Evolutionary conservation across 2,113 vertebrate genomes (phyloP).

Genomic region (Labeo catla): DNA sequence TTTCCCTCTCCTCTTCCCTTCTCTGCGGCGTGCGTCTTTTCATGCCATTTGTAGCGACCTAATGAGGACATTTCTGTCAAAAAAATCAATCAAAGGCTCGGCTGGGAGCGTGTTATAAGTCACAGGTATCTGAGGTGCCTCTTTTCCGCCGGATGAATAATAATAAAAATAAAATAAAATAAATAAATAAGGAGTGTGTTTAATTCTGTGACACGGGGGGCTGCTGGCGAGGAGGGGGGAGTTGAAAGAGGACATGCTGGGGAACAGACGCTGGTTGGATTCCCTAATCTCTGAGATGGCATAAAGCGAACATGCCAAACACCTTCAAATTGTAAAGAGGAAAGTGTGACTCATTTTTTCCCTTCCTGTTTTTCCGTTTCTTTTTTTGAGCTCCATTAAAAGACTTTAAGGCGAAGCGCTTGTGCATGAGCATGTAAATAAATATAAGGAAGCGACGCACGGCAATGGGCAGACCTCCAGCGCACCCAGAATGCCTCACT

Average conservation of each 20-base stretch:
- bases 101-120: slow-evolving; percentile 62
- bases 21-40: slow-evolving; percentile 65
- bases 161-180: slow-evolving; percentile 62
- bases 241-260: slow-evolving; percentile 73
- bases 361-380: slow-evolving; percentile 55
- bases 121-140: slow-evolving; percentile 73
- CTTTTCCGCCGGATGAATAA: slow-evolving; percentile 64
- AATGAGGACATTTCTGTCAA: slow-evolving; percentile 84
- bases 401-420: slow-evolving; percentile 76
- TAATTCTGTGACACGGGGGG: slow-evolving; percentile 68
- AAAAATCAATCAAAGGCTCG: slow-evolving; percentile 76
- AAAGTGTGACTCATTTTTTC: slow-evolving; percentile 46
- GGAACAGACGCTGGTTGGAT: slow-evolving; percentile 73
- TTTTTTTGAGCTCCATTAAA: slow-evolving; percentile 72
- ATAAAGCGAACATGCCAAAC: slow-evolving; percentile 80
- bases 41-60: slow-evolving; percentile 73
- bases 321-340: slow-evolving; percentile 74
- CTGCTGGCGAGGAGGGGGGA: slow-evolving; percentile 63
- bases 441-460: slow-evolving; percentile 62
- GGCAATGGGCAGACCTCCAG: slow-evolving; percentile 73
- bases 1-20: slow-evolving; percentile 49
- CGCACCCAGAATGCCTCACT: slow-evolving; percentile 71
- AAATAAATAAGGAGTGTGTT: slow-evolving; percentile 72
- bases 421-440: slow-evolving; percentile 59
- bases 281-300: slow-evolving; percentile 77